These are phyloP conservation scores for Zapornia atra DNA, from an alignment of 2,113 vertebrate genomes.

Conservation along the genomic window DNA sequence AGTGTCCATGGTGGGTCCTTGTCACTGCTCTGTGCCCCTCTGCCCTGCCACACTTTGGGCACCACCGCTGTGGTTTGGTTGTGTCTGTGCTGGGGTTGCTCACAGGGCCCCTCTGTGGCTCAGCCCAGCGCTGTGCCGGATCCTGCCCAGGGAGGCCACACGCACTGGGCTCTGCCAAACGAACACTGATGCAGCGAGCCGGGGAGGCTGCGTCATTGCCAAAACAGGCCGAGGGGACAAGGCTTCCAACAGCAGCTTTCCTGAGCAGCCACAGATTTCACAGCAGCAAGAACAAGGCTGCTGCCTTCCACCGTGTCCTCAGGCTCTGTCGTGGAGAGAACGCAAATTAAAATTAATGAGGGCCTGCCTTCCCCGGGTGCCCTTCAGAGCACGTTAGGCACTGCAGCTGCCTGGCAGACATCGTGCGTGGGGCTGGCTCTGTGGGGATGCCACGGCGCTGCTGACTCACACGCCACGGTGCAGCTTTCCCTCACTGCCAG, in stretches of 20 bases:
- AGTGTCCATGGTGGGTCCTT: rapidly evolving
- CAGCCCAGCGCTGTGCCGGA: rapidly evolving
- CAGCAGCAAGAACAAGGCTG: neutral
- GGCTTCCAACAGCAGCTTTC: neutral
- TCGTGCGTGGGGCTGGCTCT: neutral
- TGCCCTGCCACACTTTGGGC: neutral
- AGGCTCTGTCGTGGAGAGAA: neutral
- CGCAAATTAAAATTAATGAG: rapidly evolving
- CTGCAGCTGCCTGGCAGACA: neutral
- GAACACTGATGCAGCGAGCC: rapidly evolving
- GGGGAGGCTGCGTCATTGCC: neutral
- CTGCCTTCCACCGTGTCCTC: rapidly evolving
- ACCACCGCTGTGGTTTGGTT: neutral
- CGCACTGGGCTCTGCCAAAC: neutral
- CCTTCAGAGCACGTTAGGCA: neutral
- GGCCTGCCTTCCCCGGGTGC: rapidly evolving
- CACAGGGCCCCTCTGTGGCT: rapidly evolving
- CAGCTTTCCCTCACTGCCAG: neutral
- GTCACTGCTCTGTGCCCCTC: neutral
- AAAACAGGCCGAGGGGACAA: neutral
- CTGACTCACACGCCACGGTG: neutral
- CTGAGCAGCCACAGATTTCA: neutral
- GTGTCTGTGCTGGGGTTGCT: neutral
- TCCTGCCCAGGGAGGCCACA: neutral
- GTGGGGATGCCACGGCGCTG: neutral